These are phyloP conservation scores for Artemia sinica DNA, from an alignment of 2,888 invertebrate genomes.

Conservation along the genomic window DNA sequence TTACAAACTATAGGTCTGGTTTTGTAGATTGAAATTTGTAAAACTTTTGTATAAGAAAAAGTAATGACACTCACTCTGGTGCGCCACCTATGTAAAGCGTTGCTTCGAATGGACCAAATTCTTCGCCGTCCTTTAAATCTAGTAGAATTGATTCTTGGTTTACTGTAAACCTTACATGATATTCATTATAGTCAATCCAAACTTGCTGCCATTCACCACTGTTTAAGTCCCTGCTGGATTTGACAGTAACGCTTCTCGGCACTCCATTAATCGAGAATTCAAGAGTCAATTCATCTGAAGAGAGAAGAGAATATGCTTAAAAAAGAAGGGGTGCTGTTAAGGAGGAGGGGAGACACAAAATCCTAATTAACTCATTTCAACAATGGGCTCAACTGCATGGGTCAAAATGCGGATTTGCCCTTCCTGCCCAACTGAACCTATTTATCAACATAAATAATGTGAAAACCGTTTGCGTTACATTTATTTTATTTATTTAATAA, in stretches of 20 bases:
- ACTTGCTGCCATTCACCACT: conserved; percentile 91
- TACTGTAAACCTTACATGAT: conserved; percentile 80
- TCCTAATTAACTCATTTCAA: no score
- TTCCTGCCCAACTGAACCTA: no score
- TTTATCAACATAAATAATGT: no score
- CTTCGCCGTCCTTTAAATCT: conserved; percentile 61
- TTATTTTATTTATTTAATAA: no score
- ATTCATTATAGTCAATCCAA: conserved; percentile 84
- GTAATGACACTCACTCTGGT: conserved; percentile 50
- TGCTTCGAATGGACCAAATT: conserved; percentile 46
- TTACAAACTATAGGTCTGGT: no score
- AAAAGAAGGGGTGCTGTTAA: not conserved
- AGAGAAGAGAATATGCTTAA: conserved; percentile 23
- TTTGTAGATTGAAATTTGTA: no score
- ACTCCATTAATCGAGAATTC: conserved; percentile 72
- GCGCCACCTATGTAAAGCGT: conserved; percentile 68
- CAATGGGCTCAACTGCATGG: no score
- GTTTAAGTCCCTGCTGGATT: conserved; percentile 61
- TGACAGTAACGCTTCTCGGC: conserved; percentile 60
- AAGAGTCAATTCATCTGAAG: conserved; percentile 59
- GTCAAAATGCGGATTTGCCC: no score
- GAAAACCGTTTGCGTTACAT: no score
- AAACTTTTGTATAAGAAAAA: conserved; percentile 24
- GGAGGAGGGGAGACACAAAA: no score
- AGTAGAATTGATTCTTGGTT: conserved; percentile 78